phyloP scores from a whole-genome alignment of 23 tunicate species.

The Halocynthia aurantium region DNA sequence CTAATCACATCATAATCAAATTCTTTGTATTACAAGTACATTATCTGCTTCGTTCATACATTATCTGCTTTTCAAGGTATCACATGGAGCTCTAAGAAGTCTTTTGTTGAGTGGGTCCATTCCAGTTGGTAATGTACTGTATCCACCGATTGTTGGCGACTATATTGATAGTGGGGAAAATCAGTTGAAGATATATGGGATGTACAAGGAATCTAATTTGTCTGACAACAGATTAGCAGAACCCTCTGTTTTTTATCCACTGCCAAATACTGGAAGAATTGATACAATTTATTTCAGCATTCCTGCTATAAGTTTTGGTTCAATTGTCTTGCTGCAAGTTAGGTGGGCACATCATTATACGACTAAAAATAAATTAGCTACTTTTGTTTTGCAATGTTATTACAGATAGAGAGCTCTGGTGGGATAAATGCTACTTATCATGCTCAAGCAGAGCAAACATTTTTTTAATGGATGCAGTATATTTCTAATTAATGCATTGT shows the following conservation, averaged over 20 bases:
- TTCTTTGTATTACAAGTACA: no score
- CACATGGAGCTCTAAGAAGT: neutral
- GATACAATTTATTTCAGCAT: neutral
- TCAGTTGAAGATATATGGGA: conserved; percentile 7
- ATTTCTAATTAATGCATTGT: no score
- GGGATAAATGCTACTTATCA: neutral
- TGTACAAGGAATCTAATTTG: neutral
- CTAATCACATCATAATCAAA: no score
- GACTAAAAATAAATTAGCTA: neutral
- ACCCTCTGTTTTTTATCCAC: conserved; percentile 7
- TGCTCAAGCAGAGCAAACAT: neutral
- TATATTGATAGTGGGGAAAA: conserved; percentile 12
- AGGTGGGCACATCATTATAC: neutral
- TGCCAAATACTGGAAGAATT: neutral
- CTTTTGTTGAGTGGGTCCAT: neutral
- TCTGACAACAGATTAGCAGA: neutral
- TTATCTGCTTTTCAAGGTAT: no score
- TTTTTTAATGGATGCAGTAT: no score
- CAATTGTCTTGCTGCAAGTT: neutral
- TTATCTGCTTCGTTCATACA: no score
- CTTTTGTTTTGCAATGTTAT: neutral
- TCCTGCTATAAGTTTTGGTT: neutral
- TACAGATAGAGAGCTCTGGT: conserved; percentile 3
- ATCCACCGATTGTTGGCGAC: neutral
- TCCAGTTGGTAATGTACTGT: conserved; percentile 3